A percentile compares a stretch with the other conserved stretches of the same genome.
Conservation (phyloP, 2,888 invertebrate species). For the Hedychridium roseum region DNA sequence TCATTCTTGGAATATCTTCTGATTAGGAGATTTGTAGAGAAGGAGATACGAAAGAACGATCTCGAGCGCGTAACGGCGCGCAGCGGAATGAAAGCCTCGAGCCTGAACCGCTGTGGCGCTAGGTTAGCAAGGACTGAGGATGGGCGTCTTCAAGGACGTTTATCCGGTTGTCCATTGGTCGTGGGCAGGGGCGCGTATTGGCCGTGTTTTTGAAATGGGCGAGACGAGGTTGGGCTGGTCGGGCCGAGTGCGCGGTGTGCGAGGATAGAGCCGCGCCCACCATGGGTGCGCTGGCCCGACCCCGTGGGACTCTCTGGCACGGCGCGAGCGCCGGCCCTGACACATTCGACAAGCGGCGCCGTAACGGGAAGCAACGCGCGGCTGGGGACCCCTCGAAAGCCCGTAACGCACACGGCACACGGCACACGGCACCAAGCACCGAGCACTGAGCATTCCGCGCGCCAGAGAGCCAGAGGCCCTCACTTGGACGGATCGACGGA, state of each 20-base stretch:
- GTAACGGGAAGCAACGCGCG: conserved; percentile 64
- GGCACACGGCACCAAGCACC: too few species aligned
- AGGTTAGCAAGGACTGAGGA: conserved; percentile 37
- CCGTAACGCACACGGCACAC: too few species aligned
- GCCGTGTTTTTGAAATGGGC: too few species aligned
- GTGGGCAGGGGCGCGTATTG: conserved; percentile 27
- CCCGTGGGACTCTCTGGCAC: conserved; percentile 60
- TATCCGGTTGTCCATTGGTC: not conserved
- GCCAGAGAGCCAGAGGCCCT: too few species aligned
- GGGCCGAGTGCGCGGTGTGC: conserved; percentile 28
- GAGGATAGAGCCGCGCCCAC: conserved; percentile 37
- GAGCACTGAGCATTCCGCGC: too few species aligned
- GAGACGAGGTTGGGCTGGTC: conserved; percentile 28
- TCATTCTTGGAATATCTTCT: too few species aligned
- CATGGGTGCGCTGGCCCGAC: conserved; percentile 41
- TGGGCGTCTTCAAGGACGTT: conserved; percentile 23
- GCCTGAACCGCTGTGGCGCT: conserved; percentile 58
- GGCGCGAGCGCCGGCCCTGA: conserved; percentile 61
- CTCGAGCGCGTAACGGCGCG: conserved; percentile 42
- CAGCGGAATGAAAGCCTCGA: conserved; percentile 56
- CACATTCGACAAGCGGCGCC: conserved; percentile 65
- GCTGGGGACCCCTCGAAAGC: conserved; percentile 61
- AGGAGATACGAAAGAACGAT: too few species aligned
- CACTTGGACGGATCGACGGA: too few species aligned
- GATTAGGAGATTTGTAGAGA: too few species aligned